Conservation (phyloP, 2,113 vertebrate species). For the zebrafish (Danio rerio) region DNA sequence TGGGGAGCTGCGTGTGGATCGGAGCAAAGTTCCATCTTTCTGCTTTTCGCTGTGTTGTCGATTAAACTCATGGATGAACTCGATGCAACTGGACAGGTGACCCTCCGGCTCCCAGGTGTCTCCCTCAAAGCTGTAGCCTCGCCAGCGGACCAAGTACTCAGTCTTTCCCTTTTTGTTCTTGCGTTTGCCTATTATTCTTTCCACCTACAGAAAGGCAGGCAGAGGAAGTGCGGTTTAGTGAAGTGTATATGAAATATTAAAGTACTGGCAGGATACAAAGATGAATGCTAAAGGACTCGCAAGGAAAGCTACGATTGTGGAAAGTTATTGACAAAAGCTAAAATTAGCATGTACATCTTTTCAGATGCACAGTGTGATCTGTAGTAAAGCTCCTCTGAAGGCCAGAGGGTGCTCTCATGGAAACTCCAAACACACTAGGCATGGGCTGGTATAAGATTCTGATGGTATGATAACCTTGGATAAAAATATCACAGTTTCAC, state of each 20-base stretch:
- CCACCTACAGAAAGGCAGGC: constrained; percentile 80
- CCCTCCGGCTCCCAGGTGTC: constrained; percentile 97
- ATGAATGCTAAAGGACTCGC: too few species aligned
- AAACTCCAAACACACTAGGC: too few species aligned
- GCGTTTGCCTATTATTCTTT: constrained; percentile 90
- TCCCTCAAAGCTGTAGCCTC: constrained; percentile 89
- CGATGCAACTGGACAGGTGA: constrained; percentile 91
- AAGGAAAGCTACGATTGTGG: too few species aligned
- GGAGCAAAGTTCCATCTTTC: constrained; percentile 77
- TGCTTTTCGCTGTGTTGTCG: constrained; percentile 80
- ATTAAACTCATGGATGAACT: constrained; percentile 93
- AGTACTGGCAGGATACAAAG: background rate
- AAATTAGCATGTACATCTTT: too few species aligned
- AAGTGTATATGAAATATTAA: background rate
- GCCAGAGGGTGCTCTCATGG: too few species aligned
- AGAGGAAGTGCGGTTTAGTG: background rate
- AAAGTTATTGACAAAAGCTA: too few species aligned
- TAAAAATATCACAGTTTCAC: too few species aligned
- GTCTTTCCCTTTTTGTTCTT: constrained; percentile 92
- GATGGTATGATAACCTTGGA: too few species aligned
- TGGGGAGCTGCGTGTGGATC: constrained; percentile 83
- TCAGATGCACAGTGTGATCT: too few species aligned
- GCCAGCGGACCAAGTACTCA: constrained; percentile 95
- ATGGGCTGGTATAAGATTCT: too few species aligned
- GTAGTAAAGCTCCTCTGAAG: too few species aligned